Evolutionary conservation across 2,113 vertebrate species (phyloP), one percentile per base, ranked within the genome.

Genomic region (Martes martes): DNA sequence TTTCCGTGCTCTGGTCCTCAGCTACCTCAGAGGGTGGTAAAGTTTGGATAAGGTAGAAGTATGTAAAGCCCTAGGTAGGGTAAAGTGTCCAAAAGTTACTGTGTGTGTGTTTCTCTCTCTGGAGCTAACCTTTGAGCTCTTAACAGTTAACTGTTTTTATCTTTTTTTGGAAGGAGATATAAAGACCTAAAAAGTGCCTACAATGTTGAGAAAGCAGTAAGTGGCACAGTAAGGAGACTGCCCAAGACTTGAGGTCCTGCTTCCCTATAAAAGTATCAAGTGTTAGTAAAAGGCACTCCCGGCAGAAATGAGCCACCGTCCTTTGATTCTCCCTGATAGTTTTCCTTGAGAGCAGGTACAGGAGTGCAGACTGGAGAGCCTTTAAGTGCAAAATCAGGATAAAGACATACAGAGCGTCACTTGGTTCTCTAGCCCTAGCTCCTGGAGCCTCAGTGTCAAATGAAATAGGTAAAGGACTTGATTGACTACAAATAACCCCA

Each of bases 141-240:
- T 74, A 24, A 47, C 2, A 59, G 89, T 95, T 96, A 91, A 93
- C 91, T 63, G 78, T 36, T 87, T 96, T 90, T 86, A 81, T 50
- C 92, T 98, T 98, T 98, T 97, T 97, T 97, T 98, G 88, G 91
- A 84, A 65, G 97, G 88, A 97, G 95, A 92, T 59, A 71, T 91
- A 67, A 90, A 96, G 93, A 97, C 87, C 79, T 65, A 63, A 83
- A 93, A 96, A 98, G 95, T 96, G 97, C 98, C 90, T 65, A 95
- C 65, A 97, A 90, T 82, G 65, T 91, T 88, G 73, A 96, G 50
- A 89, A 81, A 91, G 71, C 36, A 84, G 42, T 39, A 45, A 88
- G 23, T 82, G 50, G 76, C 87, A 82, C 36, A 89, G 39, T 76
- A 89, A 87, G 69, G 86, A 93, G 14, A 78, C 10, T 86, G 61